Conservation (phyloP, 2,113 vertebrate species). For the Piprites chloris region DNA sequence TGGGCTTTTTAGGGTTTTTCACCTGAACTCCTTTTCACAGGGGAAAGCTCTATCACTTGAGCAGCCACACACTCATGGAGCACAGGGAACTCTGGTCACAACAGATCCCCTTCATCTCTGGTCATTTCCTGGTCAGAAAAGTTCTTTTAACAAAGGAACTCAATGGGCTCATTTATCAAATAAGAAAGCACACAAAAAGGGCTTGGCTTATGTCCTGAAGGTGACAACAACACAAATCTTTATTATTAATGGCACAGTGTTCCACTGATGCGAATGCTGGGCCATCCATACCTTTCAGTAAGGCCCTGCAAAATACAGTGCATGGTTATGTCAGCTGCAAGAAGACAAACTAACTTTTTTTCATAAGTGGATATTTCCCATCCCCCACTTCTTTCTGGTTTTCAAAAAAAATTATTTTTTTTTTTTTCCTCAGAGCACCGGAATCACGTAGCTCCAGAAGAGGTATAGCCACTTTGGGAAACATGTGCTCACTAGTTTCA, state of each 20-base stretch:
- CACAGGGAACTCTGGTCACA: neutral
- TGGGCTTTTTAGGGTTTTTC: neutral
- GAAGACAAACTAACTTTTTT: neutral
- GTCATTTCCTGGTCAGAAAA: neutral
- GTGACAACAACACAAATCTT: neutral
- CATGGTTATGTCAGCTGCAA: neutral
- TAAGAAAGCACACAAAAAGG: neutral
- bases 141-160: neutral
- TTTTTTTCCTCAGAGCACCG: neutral
- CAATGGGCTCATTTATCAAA: conserved; percentile 14
- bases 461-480: neutral
- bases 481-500: neutral
- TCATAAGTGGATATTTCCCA: neutral
- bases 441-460: neutral
- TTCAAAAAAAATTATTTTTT: neutral
- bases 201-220: neutral
- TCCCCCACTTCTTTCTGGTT: neutral
- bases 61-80: neutral
- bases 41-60: neutral
- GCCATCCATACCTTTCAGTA: neutral
- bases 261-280: neutral
- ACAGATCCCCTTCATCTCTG: neutral
- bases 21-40: neutral
- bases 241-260: neutral
- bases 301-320: neutral